These are phyloP conservation scores for Ephydatia muelleri DNA, from an alignment of 37 sponge, comb jelly and placozoan genomes.

Conservation along the genomic window DNA sequence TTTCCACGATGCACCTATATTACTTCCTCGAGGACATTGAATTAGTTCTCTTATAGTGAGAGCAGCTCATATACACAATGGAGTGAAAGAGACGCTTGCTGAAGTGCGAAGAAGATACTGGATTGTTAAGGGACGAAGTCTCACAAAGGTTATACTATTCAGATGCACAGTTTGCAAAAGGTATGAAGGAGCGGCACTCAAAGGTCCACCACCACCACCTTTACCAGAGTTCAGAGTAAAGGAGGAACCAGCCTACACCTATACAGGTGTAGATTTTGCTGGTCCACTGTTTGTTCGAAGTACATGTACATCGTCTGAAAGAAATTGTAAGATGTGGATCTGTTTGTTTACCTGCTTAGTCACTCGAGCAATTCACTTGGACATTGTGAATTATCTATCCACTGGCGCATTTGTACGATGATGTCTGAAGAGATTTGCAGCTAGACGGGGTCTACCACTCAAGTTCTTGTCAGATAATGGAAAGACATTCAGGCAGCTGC, in stretches of 20 bases:
- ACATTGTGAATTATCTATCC: background rate
- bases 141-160: constrained; percentile 3
- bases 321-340: background rate
- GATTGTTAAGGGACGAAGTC: constrained; percentile 20
- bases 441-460: background rate
- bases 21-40: constrained; percentile 11
- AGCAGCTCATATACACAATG: constrained; percentile 4
- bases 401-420: background rate
- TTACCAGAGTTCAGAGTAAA: constrained; percentile 10
- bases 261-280: constrained; percentile 31
- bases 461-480: constrained; percentile 3
- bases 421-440: background rate
- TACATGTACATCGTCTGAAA: background rate
- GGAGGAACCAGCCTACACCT: constrained; percentile 18
- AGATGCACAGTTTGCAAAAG: constrained; percentile 7
- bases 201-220: constrained; percentile 24
- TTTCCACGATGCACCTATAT: constrained; percentile 17
- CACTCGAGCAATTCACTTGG: no score
- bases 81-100: no score
- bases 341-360: background rate
- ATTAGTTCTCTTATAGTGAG: constrained; percentile 11
- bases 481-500: background rate
- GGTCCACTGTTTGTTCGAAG: constrained; percentile 6
- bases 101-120: constrained; percentile 20
- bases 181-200: constrained; percentile 11